Conservation (phyloP, 2,888 invertebrate genomes). For the Ethmia dodecea region DNA sequence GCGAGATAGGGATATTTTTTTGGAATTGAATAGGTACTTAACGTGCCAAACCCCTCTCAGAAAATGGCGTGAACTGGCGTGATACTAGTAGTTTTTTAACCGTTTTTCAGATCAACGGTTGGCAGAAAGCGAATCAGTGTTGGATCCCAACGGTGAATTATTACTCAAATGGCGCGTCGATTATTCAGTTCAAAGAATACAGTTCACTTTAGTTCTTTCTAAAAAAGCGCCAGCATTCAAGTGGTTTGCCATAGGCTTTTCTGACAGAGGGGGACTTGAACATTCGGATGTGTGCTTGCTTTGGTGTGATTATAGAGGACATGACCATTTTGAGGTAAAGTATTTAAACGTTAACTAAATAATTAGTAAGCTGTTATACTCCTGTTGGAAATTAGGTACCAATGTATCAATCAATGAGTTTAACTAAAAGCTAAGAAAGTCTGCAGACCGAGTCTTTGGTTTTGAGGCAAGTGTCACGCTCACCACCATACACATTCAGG, state of each 20-base stretch:
- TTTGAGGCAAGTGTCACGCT: no score
- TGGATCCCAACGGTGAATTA: slow-evolving; percentile 58
- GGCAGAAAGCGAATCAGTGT: slow-evolving; percentile 58
- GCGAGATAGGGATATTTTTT: no score
- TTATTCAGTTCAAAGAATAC: slow-evolving; percentile 44
- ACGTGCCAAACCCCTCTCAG: no score
- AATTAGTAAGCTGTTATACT: no score
- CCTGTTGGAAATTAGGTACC: not conserved
- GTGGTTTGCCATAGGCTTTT: slow-evolving; percentile 94
- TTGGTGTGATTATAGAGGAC: slow-evolving; percentile 84
- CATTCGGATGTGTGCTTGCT: slow-evolving; percentile 90
- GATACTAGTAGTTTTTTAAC: no score
- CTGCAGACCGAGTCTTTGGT: no score
- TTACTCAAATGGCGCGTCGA: slow-evolving; percentile 60
- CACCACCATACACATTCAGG: no score
- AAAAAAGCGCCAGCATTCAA: slow-evolving; percentile 58
- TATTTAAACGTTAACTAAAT: no score
- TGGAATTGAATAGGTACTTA: no score
- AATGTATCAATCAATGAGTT: no score
- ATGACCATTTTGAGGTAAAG: slow-evolving; percentile 66
- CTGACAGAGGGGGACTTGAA: slow-evolving; percentile 84
- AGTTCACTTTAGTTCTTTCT: slow-evolving; percentile 73
- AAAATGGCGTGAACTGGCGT: no score
- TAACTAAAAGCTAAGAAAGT: no score
- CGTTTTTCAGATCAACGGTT: slow-evolving; percentile 30